Evolutionary conservation across 2,113 vertebrate species (phyloP), one percentile per base, ranked within the genome.

Genomic region (Pontoporia blainvillei): DNA sequence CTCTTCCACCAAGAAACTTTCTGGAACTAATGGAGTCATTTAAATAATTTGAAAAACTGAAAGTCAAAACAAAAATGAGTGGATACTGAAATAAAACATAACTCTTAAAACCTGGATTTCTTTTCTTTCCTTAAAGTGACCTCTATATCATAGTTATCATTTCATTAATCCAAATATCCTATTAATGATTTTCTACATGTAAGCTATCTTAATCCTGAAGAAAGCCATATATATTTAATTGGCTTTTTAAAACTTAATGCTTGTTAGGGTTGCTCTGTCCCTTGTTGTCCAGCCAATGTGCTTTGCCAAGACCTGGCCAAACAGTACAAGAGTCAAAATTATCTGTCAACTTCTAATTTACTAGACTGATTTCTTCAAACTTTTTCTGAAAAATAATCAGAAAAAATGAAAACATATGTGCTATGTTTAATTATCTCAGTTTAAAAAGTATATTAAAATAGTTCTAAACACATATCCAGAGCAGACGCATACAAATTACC

Each of bases 401-500:
- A 76, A 54, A 57, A 78, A 49, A 20, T 81, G 21, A 92, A 95
- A 76, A 93, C 79, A 25, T 52, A 76, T 3, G 15, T 52, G 3
- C 27, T 15, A 59, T 59, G 10, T 18, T 73, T 67, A 87, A 79
- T 84, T 34, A 91, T 54, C 13, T 96, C 29, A 75, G 46, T 44
- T 94, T 57, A 57, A 79, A 79, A 57, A 10, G 13, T 23, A 5
- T 79, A 79, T 79, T 57, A 59, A 75, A 83, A 66, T 57, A 36
- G 12, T 52, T 86, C 14, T 64, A 52, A 21, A 27, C 25, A 96
- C 23, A 59, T 84, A 93, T 41, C 4, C 59, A 88, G 75, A 92
- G 0, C 17, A 90, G 93, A 88, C 5, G 14, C 39, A 67, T 0
- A 83, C 6, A 96, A 49, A 88, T 98, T 98, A 99, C 99, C 98